Base-by-base conservation (phyloP, 2,888 invertebrate genomes). In the Cylindroiulus punctatus region DNA sequence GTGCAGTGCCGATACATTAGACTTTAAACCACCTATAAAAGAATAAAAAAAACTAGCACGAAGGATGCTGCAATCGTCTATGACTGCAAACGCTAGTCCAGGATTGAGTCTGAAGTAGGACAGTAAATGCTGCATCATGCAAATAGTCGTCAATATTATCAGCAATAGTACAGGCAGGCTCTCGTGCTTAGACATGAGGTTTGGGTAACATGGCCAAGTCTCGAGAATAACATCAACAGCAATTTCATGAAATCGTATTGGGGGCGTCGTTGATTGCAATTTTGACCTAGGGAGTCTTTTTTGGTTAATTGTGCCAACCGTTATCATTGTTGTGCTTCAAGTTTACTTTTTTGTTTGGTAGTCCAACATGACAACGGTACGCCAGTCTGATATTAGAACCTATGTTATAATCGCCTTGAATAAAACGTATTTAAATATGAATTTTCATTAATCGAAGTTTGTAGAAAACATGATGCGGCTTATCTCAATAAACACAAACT, bases 121-220 rank as follows among this genome's bases (percentile, higher is more conserved):
- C 30, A 30, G 76, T 76, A 30, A 76, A 76, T 26, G 26, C 76
- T 30, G 76, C 30, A 30, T 76, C 76, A 26, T 65, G 57, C 57
- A 65, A 65, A 65, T 65, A 22, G 57, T 76, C 26, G 76, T 76
- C 76, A 76, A 22, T 26, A 76, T 30, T 76, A 76, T 76, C 76
- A 76, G 30, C 76, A 76, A 76, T 76, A 76, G 26, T 76, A 30
- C 76, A 76, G 76, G 14, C 30, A 30, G 30, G 19, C n/a, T 52
- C 52, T 3, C 2, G 7, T 7, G 36, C 44, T 42, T 17, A 44
- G 44, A 44, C 44, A 44, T 44, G 10, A 36, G 36, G 36, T 36
- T 36, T 36, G 36, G 36, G 36, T 36, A 7, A 36, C 36, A 4
- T 7, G 7, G 44, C 44, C 12, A 44, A 44, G 52, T 19, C n/a